Evolutionary conservation across 2,797 vertebrate genomes (phyloP).

Genomic region (Coregonus sp.): DNA sequence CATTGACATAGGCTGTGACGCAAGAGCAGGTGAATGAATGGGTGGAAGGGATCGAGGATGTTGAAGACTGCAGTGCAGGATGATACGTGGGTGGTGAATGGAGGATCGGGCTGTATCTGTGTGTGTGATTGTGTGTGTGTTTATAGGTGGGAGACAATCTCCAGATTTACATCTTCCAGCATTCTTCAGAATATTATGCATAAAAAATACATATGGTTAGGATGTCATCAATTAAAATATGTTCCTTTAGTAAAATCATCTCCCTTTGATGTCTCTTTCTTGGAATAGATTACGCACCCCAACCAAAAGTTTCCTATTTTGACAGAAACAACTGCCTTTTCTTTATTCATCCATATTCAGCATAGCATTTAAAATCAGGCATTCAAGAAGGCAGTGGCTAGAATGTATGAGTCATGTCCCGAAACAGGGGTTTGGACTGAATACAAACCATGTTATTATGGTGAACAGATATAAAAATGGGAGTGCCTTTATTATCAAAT

Average conservation of each 20-base stretch:
- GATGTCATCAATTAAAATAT: neutral
- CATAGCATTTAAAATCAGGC: neutral
- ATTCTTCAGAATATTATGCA: neutral
- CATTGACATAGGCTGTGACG: constrained; percentile 73
- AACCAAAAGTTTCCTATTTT: neutral
- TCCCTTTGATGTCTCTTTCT: neutral
- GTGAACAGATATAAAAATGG: neutral
- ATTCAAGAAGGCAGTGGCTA: neutral
- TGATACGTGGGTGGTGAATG: constrained; percentile 46
- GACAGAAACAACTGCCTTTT: neutral
- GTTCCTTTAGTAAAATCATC: neutral
- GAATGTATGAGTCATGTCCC: neutral
- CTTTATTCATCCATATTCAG: neutral
- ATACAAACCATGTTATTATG: neutral
- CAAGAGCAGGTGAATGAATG: constrained; percentile 48
- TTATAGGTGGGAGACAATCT: neutral
- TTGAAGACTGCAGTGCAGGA: constrained; percentile 51
- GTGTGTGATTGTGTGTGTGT: constrained; percentile 3
- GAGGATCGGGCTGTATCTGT: neutral
- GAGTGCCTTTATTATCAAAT: neutral
- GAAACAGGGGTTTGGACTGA: constrained; percentile 8
- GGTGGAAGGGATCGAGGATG: constrained; percentile 33
- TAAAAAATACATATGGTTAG: neutral
- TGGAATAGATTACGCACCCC: neutral
- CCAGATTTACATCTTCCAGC: neutral